Evolutionary conservation across 2,113 vertebrate species (phyloP), one percentile per base, ranked within the genome.

Genomic region (Zootoca vivipara): DNA sequence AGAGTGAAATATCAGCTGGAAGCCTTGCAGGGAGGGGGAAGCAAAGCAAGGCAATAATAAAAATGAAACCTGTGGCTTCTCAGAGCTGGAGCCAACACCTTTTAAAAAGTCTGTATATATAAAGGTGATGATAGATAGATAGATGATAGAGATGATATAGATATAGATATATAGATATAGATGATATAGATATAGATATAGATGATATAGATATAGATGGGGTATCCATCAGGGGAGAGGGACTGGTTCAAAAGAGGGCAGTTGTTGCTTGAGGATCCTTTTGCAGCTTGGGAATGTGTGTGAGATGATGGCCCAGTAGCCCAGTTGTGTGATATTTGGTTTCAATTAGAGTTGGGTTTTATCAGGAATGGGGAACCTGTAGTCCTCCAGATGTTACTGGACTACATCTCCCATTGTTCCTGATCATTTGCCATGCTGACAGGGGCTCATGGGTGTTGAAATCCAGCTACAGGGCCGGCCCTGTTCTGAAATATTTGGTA

Each of bases 1-100:
- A 28, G 91, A 95, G 94, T 85, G 62, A 94, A 94, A 3, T 78
- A 93, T 90, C 93, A 75, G 78, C 24, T 7, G 89, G 87, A 93
- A 89, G 93, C 92, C 92, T 94, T 94, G 92, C 85, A 82, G 85
- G 92, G 93, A 92, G 83, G 18, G 28, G 5, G 9, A 40, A 83
- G 42, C 38, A 70, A 62, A 79, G 26, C 1, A n/a, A 52, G 18
- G 20, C 18, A 20, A 74, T 24, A 5, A 56, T 46, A 1, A 24
- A 35, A 79, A 87, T 8, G 33, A 22, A 83, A 67, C 42, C 91
- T 94, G 87, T 89, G 75, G 75, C 88, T 90, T 82, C 91, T 70
- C 82, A 84, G 40, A 91, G 91, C 91, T 94, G 7, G 28, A 93
- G 92, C 92, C 91, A 56, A 86, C 92, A 93, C 62, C 38, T 86